phyloP scores from a whole-genome alignment of 2,888 invertebrate genomes.

The Boloria euphrosyne region DNA sequence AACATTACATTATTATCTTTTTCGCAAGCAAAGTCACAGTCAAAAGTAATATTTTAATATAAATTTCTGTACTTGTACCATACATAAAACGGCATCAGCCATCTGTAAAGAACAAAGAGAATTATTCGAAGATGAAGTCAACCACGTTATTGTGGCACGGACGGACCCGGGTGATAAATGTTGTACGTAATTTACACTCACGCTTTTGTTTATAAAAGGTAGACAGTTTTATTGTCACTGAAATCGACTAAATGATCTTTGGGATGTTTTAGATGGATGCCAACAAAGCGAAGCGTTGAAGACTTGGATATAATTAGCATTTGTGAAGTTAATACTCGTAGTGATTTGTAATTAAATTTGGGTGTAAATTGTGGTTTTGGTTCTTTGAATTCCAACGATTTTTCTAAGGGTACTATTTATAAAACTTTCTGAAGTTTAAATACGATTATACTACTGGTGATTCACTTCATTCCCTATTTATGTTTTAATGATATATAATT shows the following conservation, averaged over 20 bases:
- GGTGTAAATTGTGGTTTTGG: neutral
- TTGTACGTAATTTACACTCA: conserved; percentile 74
- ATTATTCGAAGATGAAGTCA: conserved; percentile 81
- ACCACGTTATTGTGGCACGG: conserved; percentile 76
- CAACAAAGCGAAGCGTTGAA: conserved; percentile 4
- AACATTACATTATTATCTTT: too few relatives aligned
- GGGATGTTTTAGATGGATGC: conserved; percentile 23
- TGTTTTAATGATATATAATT: too few relatives aligned
- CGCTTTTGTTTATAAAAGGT: conserved; percentile 56
- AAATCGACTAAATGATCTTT: conserved; percentile 34
- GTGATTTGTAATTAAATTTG: neutral
- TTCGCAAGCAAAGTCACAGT: too few relatives aligned
- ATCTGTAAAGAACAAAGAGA: conserved; percentile 76
- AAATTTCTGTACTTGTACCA: conserved; percentile 47
- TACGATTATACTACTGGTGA: too few relatives aligned
- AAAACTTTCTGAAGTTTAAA: too few relatives aligned
- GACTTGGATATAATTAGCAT: conserved; percentile 1
- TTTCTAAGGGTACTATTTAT: too few relatives aligned
- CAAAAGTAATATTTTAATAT: too few relatives aligned
- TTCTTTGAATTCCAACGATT: too few relatives aligned
- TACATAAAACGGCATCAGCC: conserved; percentile 59
- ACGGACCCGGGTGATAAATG: conserved; percentile 71
- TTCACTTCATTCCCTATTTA: too few relatives aligned
- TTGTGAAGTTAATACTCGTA: neutral
- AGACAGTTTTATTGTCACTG: conserved; percentile 46